These are phyloP conservation scores for Tyto alba DNA, from an alignment of 2,113 vertebrate genomes.

Conservation along the genomic window DNA sequence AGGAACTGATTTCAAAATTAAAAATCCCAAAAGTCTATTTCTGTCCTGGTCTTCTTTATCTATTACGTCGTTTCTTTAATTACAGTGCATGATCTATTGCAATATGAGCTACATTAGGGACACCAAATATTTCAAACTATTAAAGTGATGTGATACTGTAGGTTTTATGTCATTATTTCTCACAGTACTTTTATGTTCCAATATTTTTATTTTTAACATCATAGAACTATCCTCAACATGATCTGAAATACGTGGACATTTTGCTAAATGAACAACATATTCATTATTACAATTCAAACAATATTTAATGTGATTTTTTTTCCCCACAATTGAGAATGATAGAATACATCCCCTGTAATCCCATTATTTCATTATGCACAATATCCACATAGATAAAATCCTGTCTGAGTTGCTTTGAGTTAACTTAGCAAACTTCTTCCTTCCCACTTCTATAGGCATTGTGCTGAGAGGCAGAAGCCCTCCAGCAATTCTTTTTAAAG, in stretches of 20 bases:
- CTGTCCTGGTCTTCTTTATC: not conserved
- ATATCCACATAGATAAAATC: not conserved
- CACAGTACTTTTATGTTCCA: not conserved
- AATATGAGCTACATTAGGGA: not conserved
- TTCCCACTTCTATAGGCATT: not conserved
- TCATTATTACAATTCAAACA: not conserved
- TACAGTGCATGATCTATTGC: not conserved
- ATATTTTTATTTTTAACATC: conserved; percentile 3
- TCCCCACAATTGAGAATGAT: not conserved
- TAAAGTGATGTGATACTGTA: not conserved
- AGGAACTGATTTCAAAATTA: conserved; percentile 19
- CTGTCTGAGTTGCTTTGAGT: not conserved
- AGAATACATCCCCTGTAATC: not conserved
- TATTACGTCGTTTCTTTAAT: conserved; percentile 16
- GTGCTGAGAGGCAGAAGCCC: not conserved
- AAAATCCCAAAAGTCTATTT: conserved; percentile 10
- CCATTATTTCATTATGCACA: not conserved
- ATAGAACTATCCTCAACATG: not conserved
- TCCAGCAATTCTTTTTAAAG: not conserved
- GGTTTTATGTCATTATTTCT: not conserved
- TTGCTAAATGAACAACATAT: not conserved
- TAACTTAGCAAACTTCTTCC: not conserved
- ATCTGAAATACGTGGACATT: not conserved
- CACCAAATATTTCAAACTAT: not conserved
- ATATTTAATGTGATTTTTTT: not conserved